Conservation (phyloP, 2,797 vertebrate genomes). For the Xiphophorus birchmanni region DNA sequence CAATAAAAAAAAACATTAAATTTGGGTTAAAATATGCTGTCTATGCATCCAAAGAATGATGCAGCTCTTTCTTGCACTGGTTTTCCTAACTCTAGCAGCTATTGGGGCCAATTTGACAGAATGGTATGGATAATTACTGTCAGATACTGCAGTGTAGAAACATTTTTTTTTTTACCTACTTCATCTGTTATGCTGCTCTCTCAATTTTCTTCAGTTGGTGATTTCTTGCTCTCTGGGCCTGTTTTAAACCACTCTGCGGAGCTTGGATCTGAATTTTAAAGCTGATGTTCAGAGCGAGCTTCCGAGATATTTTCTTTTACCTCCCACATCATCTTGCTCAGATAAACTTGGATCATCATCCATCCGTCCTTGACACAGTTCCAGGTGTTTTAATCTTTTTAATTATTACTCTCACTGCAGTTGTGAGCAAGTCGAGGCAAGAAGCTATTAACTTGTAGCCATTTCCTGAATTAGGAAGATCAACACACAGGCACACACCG, state of each 20-base stretch:
- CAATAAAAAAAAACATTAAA: background rate
- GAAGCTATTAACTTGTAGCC: background rate
- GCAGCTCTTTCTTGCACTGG: background rate
- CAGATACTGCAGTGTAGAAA: background rate
- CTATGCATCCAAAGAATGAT: slow-evolving; percentile 8
- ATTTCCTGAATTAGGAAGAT: background rate
- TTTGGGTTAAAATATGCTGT: slow-evolving; percentile 9
- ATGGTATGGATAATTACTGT: slow-evolving; percentile 5
- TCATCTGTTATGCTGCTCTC: background rate
- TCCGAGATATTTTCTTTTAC: background rate
- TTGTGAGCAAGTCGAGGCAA: background rate
- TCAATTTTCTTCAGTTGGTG: background rate
- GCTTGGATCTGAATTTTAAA: background rate
- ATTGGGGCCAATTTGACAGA: background rate
- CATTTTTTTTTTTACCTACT: background rate
- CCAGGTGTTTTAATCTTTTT: slow-evolving; percentile 2
- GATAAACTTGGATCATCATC: background rate
- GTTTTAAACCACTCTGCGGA: background rate
- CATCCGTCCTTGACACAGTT: background rate
- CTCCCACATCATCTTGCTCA: background rate
- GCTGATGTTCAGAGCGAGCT: background rate
- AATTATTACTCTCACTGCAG: background rate
- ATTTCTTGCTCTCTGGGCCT: background rate
- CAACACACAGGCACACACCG: background rate
- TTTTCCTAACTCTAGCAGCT: background rate